Base-by-base conservation (phyloP, 1,140 invertebrate species). In the Dendrolimus kikuchii region DNA sequence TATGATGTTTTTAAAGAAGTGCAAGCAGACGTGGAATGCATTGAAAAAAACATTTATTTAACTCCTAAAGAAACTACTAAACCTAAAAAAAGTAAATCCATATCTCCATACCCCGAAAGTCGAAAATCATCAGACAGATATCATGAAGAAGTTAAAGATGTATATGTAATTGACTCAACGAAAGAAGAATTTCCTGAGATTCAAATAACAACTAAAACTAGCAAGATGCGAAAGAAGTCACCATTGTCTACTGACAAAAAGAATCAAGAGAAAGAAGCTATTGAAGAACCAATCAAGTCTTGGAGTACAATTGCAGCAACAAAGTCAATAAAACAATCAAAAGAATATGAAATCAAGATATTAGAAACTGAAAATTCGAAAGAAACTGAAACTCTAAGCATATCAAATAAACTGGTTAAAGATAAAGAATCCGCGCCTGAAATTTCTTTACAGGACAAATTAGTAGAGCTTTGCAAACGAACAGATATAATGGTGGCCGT, bases 401-500 rank as follows among this genome's bases (percentile, higher is more conserved):
- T 49, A 40, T 55, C 65, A 9, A 39, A 43, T 6, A 62, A 61
- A 42, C 58, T 59, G 47, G 57, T 46, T 6, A 53, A 51, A 56
- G n/a, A 40, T 55, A 51, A 63, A 41, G 38, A 50, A 50, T 37
- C 38, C n/a, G 36, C 39, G 7, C 9, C 59, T 7, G 50, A 66
- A 43, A 50, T 78, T 37, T 82, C 77, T 0, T 57, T 86, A 39
- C 81, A 85, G 55, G 78, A 81, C 6, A 87, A 88, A 63, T 57
- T 87, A 7, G 71, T 77, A 10, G 70, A 83, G 46, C 59, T 87
- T 23, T 88, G 84, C 49, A 88, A 88, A 53, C 70, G 77, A 59
- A 86, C 73, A 7, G 85, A 88, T 61, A 83, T 88, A 7, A 77
- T 88, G 64, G 77, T 88, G 5, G 87, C 85, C 0, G 69, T 85